Evolutionary conservation across 2,797 vertebrate species (phyloP).

Genomic region (Acanthis flammea): DNA sequence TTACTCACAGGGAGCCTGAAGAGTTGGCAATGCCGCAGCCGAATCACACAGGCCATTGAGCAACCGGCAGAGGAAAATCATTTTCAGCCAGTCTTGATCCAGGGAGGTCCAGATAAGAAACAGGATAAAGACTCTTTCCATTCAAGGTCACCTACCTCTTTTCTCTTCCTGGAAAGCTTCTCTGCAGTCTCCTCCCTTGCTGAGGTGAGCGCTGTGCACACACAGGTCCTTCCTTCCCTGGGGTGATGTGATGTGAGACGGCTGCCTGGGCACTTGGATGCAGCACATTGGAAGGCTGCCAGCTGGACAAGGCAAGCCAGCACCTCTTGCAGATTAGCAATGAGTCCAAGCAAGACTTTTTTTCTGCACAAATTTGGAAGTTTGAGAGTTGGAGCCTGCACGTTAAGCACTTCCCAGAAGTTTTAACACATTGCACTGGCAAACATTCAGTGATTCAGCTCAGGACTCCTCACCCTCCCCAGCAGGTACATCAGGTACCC

Average conservation of each 20-base stretch:
- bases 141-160: neutral
- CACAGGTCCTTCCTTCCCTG: neutral
- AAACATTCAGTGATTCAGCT: neutral
- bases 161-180: neutral
- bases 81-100: neutral
- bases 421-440: neutral
- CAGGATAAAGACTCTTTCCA: neutral
- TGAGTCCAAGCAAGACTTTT: neutral
- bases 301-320: neutral
- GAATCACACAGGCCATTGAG: neutral
- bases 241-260: neutral
- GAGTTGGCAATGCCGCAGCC: neutral
- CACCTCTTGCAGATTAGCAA: neutral
- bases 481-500: neutral
- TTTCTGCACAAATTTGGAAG: neutral
- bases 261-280: neutral
- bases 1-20: neutral
- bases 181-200: neutral
- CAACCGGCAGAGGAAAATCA: neutral
- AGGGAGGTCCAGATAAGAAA: neutral
- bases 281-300: neutral
- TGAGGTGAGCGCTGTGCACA: fast-evolving
- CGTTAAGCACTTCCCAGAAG: neutral
- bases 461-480: neutral
- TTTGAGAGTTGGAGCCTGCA: neutral